Evolutionary conservation across 2,888 invertebrate species (phyloP).

Genomic region (Unio pictorum): DNA sequence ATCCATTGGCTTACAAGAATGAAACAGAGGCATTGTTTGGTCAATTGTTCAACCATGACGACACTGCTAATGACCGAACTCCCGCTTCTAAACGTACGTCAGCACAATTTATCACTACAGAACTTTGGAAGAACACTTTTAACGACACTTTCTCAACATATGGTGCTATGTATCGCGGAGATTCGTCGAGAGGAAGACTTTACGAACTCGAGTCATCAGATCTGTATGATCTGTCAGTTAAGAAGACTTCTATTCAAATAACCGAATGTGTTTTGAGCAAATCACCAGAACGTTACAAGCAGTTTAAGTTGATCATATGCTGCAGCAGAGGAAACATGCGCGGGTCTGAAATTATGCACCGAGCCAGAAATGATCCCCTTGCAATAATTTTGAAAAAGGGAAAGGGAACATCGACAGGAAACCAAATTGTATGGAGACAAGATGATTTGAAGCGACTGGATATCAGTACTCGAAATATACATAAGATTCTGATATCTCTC

Average conservation of each 20-base stretch:
- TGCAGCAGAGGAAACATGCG: too few relatives aligned
- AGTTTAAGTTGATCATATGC: too few relatives aligned
- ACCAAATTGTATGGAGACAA: too few relatives aligned
- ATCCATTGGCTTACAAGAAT: conserved; percentile 54
- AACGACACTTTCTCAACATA: conserved; percentile 67
- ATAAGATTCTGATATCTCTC: too few relatives aligned
- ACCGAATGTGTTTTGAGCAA: too few relatives aligned
- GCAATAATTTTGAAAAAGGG: too few relatives aligned
- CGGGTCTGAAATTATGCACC: too few relatives aligned
- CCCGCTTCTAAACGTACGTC: conserved; percentile 69
- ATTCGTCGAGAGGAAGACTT: conserved; percentile 69
- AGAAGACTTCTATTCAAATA: conserved; percentile 24
- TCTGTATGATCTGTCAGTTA: conserved; percentile 45
- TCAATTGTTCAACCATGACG: conserved; percentile 72
- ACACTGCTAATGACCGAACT: conserved; percentile 71
- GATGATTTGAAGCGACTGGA: too few relatives aligned
- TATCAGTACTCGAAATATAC: too few relatives aligned
- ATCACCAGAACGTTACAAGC: too few relatives aligned
- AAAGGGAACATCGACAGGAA: too few relatives aligned
- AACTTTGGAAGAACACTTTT: conserved; percentile 70
- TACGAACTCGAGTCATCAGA: conserved; percentile 59
- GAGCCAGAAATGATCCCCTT: too few relatives aligned
- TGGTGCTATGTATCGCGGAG: conserved; percentile 73
- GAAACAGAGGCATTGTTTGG: conserved; percentile 46
- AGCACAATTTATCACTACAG: conserved; percentile 70